phyloP scores from a whole-genome alignment of 2,888 invertebrate species.

The Apeira syringaria region DNA sequence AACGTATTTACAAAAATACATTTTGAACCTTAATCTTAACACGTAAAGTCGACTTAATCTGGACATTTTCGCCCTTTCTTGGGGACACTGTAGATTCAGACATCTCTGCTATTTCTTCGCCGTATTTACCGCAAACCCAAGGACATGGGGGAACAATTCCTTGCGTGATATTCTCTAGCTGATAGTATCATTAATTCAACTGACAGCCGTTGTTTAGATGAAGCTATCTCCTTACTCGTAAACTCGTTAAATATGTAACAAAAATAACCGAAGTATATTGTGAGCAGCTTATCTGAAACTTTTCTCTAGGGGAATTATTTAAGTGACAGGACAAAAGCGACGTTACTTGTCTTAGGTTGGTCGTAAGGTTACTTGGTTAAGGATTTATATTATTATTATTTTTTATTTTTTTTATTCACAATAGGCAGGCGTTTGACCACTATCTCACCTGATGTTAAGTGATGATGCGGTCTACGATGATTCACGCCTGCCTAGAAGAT shows the following conservation, averaged over 20 bases:
- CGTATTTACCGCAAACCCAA: slow-evolving; percentile 27
- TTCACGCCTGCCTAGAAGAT: no score
- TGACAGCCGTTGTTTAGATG: slow-evolving; percentile 14
- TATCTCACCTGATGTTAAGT: no score
- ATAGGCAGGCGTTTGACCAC: no score
- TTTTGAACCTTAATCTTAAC: slow-evolving; percentile 28
- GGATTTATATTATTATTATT: no score
- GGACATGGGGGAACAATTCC: slow-evolving; percentile 25
- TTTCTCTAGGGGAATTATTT: not conserved
- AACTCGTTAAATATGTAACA: slow-evolving; percentile 15
- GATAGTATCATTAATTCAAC: slow-evolving; percentile 28
- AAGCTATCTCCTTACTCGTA: slow-evolving; percentile 17
- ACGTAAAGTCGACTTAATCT: slow-evolving; percentile 22
- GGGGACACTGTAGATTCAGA: slow-evolving; percentile 14
- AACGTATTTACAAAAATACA: slow-evolving; percentile 22
- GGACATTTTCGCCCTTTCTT: not conserved
- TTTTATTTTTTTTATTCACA: no score
- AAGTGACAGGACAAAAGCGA: not conserved
- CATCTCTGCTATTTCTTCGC: slow-evolving; percentile 14
- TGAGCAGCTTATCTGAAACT: not conserved
- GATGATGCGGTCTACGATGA: no score
- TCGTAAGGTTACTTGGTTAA: no score
- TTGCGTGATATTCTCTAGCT: slow-evolving; percentile 29
- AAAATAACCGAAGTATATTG: slow-evolving; percentile 1
- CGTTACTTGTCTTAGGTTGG: not conserved